phyloP scores from a whole-genome alignment of 2,113 vertebrate species.

The Pseudonaja textilis region DNA sequence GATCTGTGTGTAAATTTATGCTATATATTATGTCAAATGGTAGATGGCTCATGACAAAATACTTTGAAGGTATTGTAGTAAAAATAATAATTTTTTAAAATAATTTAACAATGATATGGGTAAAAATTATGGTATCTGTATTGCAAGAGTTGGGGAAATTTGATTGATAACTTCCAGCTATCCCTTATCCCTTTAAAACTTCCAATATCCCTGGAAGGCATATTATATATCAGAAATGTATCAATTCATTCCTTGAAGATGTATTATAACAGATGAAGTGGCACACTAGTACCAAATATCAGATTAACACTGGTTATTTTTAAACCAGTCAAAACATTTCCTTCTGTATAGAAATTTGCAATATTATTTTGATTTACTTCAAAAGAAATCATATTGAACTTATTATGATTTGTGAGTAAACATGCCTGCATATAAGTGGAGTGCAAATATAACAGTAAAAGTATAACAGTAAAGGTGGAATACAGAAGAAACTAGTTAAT shows the following conservation, averaged over 20 bases:
- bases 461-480: neutral
- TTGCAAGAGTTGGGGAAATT: neutral
- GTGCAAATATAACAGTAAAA: neutral
- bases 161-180: neutral
- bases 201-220: neutral
- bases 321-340: neutral
- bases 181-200: neutral
- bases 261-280: neutral
- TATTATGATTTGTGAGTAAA: neutral
- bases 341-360: neutral
- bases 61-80: neutral
- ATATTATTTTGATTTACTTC: neutral
- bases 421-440: neutral
- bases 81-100: neutral
- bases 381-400: neutral
- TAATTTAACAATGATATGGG: neutral
- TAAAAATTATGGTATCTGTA: neutral
- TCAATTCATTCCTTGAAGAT: neutral
- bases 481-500: neutral
- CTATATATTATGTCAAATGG: neutral
- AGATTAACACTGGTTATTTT: neutral
- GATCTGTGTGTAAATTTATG: neutral
- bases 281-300: neutral
- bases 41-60: neutral
- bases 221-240: neutral